phyloP scores from a whole-genome alignment of 2,113 vertebrate species.

The Spea bombifrons region DNA sequence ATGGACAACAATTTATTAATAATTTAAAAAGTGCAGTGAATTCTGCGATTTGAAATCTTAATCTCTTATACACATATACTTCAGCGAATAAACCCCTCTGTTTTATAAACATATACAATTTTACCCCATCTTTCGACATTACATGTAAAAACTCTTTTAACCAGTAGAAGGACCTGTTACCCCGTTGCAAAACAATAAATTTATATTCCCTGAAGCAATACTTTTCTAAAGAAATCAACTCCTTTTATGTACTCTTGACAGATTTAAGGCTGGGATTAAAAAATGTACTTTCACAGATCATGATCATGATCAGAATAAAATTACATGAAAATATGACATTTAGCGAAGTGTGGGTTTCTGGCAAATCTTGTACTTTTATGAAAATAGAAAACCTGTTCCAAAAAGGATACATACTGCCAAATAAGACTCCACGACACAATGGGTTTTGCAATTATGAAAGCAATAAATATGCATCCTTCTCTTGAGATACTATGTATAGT shows the following conservation, averaged over 20 bases:
- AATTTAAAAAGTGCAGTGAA: no score
- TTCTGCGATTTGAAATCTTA: no score
- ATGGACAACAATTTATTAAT: no score
- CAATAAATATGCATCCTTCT: slow-evolving; percentile 30
- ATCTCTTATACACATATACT: no score
- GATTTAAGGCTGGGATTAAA: slow-evolving; percentile 43
- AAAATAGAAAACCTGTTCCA: slow-evolving; percentile 38
- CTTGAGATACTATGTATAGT: background rate
- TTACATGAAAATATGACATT: slow-evolving; percentile 42
- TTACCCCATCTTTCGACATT: no score
- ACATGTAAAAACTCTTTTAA: slow-evolving; percentile 15
- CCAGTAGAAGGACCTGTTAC: slow-evolving; percentile 4
- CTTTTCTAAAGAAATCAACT: slow-evolving; percentile 43
- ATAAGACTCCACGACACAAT: slow-evolving; percentile 32
- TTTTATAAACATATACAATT: no score
- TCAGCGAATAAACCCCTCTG: no score
- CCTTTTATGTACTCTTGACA: slow-evolving; percentile 45
- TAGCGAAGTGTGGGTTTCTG: slow-evolving; percentile 41
- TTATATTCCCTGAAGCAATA: slow-evolving; percentile 35
- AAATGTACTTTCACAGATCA: slow-evolving; percentile 44
- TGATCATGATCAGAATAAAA: slow-evolving; percentile 42
- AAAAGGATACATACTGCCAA: slow-evolving; percentile 41
- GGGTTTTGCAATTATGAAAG: slow-evolving; percentile 37
- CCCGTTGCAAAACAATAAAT: slow-evolving; percentile 4
- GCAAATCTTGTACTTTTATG: slow-evolving; percentile 33